Base-by-base conservation (phyloP, 2,888 invertebrate genomes). In the Malthinus seriepunctatus region DNA sequence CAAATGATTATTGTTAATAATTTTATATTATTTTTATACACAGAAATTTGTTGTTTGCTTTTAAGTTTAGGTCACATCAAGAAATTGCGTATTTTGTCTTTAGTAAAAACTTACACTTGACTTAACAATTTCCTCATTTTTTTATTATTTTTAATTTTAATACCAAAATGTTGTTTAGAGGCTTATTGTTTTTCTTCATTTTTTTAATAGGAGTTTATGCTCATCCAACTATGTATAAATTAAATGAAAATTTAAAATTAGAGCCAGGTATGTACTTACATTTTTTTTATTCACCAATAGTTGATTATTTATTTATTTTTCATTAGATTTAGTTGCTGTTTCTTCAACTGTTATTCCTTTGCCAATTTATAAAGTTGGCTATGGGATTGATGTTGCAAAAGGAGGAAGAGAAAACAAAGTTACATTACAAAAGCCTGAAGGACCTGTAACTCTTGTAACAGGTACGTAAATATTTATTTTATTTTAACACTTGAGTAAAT, bases 281-380 rank as follows among this genome's bases (percentile, higher is more conserved):
- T 35, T 35, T 10, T 33, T 33, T 33, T 33, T 33, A 33, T 33
- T 33, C 7, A 33, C 33, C 8, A 33, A 33, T 33, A 33, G 8
- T 45, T 56, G 11, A 34, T 14, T 15, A n/a, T 49, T 23, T 14
- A n/a, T n/a, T 8, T 31, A 42, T 55, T 51, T 56, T 55, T 69
- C 3, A 67, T 12, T 71, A 87, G 87, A 86, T 74, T 78, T 87
- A 69, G 80, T 86, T 49, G 81, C 86, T 7, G 83, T 87, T n/a
- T 87, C 87, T 0, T 87, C 87, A 2, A 87, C 87, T 9, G 86
- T 87, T 5, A 86, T 87, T 64, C 86, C 86, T 1, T 71, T 87
- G 33, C 82, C 85, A 1, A 83, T 84, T 38, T 84, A 85, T 69
- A 84, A 84, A 74, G 83, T 85, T 6, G 82, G 83, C 65, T 83